Evolutionary conservation across 2,888 invertebrate genomes (phyloP).

Genomic region (Thera britannica): DNA sequence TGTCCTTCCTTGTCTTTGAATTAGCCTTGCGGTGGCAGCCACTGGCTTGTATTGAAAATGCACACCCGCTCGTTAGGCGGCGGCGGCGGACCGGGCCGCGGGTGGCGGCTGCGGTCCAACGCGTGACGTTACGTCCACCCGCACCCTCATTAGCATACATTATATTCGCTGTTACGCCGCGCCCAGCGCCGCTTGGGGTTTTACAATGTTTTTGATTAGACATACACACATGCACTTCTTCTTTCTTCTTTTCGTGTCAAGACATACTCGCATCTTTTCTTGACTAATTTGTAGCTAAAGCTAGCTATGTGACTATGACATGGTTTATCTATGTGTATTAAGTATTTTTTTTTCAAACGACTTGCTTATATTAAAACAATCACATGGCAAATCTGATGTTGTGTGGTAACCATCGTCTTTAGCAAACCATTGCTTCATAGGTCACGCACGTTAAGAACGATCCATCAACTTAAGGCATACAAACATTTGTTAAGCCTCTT

Average conservation of each 20-base stretch:
- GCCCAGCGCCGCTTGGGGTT: constrained; percentile 67
- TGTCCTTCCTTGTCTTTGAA: constrained; percentile 45
- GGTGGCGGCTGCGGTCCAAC: constrained; percentile 71
- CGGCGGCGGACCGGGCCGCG: constrained; percentile 37
- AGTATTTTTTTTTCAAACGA: constrained; percentile 43
- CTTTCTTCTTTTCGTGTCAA: too few relatives aligned
- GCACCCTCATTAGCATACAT: constrained; percentile 83
- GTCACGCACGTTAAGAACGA: too few relatives aligned
- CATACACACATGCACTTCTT: constrained; percentile 41
- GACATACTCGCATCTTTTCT: too few relatives aligned
- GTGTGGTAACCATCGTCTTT: too few relatives aligned
- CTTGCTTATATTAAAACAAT: constrained; percentile 12
- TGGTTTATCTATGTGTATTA: constrained; percentile 49
- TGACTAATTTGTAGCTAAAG: too few relatives aligned
- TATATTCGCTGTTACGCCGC: constrained; percentile 79
- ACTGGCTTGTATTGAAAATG: constrained; percentile 70
- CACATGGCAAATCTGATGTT: too few relatives aligned
- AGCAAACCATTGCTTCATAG: too few relatives aligned
- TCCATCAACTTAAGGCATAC: too few relatives aligned
- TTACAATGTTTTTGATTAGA: constrained; percentile 74
- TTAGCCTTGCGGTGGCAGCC: constrained; percentile 48
- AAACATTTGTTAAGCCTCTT: too few relatives aligned
- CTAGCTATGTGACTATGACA: constrained; percentile 46
- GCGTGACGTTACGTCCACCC: constrained; percentile 79
- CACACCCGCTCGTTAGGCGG: constrained; percentile 76